Conservation (phyloP, 1,140 invertebrate species). For the Monomorium pharaonis region DNA sequence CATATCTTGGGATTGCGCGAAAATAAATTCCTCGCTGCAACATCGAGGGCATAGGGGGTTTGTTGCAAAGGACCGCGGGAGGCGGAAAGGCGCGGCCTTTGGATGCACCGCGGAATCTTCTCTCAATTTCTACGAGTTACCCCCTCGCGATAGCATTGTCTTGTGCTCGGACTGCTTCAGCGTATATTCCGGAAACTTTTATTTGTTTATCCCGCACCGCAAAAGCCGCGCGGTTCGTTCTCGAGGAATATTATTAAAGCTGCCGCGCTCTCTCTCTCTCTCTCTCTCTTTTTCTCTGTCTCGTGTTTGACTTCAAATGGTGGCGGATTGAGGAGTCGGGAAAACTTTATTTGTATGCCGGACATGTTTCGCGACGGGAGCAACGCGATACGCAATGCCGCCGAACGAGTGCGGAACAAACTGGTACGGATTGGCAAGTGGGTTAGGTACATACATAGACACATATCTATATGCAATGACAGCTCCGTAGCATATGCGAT, state of each 20-base stretch:
- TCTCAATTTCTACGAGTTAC: constrained; percentile 57
- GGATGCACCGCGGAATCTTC: constrained; percentile 9
- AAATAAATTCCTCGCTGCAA: constrained; percentile 37
- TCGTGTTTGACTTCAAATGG: constrained; percentile 77
- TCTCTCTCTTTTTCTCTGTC: too few species aligned
- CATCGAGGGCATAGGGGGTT: not conserved
- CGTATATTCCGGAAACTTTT: constrained; percentile 61
- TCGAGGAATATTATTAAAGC: constrained; percentile 71
- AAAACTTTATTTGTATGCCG: constrained; percentile 73
- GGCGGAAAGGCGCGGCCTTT: constrained; percentile 2
- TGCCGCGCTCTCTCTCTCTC: too few species aligned
- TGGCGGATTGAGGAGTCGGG: not conserved
- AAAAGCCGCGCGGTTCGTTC: constrained; percentile 51
- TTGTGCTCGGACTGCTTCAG: not conserved
- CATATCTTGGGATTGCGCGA: constrained; percentile 17
- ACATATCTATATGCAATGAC: too few species aligned
- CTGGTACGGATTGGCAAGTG: constrained; percentile 77
- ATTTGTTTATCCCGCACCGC: constrained; percentile 70
- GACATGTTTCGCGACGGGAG: constrained; percentile 71
- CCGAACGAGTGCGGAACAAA: constrained; percentile 77
- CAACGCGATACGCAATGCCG: constrained; percentile 67
- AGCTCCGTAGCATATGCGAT: constrained; percentile 21
- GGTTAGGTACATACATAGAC: constrained; percentile 70
- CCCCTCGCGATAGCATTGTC: not conserved
- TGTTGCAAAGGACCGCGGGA: not conserved